phyloP scores from a whole-genome alignment of 2,888 invertebrate genomes.

The Acholoe squamosa region DNA sequence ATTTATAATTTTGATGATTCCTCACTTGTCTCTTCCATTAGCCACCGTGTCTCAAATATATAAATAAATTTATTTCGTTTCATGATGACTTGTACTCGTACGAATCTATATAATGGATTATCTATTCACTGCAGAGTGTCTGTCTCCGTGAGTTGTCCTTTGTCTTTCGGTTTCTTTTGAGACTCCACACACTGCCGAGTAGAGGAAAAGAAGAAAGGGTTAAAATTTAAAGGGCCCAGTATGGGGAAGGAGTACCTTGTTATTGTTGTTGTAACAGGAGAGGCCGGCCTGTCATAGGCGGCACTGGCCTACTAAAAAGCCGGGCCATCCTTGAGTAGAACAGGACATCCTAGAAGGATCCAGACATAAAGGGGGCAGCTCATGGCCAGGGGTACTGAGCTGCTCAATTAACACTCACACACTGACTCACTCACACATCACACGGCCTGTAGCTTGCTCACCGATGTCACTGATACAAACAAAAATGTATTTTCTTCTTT shows the following conservation, averaged over 20 bases:
- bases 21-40: no score
- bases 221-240: background rate
- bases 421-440: no score
- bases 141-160: background rate
- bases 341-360: constrained; percentile 27
- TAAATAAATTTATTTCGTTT: background rate
- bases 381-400: background rate
- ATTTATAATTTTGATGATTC: background rate
- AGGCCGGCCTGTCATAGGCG: constrained; percentile 1
- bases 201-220: background rate
- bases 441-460: background rate
- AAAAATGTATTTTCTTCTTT: no score
- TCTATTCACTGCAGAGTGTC: background rate
- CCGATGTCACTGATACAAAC: background rate
- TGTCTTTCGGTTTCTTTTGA: no score
- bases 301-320: background rate
- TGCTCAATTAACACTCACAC: background rate
- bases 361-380: background rate
- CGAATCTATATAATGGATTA: background rate
- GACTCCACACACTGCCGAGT: background rate
- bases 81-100: background rate
- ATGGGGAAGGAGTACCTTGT: background rate
- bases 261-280: constrained; percentile 13
- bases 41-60: no score
- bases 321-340: background rate